phyloP scores from a whole-genome alignment of 2,113 vertebrate species.

The Neodontobutis hainanensis region DNA sequence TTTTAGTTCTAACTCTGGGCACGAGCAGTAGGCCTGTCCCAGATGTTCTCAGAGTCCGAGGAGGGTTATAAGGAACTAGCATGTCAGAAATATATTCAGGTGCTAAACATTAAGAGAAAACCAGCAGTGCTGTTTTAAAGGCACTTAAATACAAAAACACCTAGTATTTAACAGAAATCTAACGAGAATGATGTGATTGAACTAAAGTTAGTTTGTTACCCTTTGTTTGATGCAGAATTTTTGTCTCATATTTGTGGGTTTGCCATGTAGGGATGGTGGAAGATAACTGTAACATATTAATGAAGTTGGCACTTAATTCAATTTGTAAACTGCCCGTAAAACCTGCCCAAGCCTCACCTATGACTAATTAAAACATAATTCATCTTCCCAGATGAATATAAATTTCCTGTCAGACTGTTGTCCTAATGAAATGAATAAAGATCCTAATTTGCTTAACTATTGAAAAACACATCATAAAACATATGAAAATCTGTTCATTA shows the following conservation, averaged over 20 bases:
- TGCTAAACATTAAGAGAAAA: too few species aligned
- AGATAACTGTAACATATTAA: background rate
- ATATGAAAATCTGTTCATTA: background rate
- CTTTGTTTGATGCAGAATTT: too few species aligned
- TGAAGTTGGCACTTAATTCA: constrained; percentile 5
- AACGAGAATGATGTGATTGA: too few species aligned
- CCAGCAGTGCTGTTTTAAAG: too few species aligned
- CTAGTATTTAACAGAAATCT: too few species aligned
- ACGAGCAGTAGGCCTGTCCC: too few species aligned
- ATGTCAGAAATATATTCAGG: background rate
- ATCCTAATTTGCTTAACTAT: constrained; percentile 3
- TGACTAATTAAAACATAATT: constrained; percentile 7
- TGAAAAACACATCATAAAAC: constrained; percentile 8
- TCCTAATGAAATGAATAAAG: constrained; percentile 2
- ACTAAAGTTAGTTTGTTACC: too few species aligned
- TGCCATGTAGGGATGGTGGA: background rate
- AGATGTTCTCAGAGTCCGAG: too few species aligned
- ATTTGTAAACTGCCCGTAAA: background rate
- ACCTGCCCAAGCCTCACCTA: constrained; percentile 1
- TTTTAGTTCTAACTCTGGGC: too few species aligned
- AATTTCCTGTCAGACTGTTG: background rate
- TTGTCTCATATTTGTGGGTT: background rate
- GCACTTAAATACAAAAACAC: too few species aligned
- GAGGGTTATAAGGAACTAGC: too few species aligned
- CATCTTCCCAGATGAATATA: background rate